phyloP scores from a whole-genome alignment of 2,888 invertebrate species.

The Rhamnusium bicolor region DNA sequence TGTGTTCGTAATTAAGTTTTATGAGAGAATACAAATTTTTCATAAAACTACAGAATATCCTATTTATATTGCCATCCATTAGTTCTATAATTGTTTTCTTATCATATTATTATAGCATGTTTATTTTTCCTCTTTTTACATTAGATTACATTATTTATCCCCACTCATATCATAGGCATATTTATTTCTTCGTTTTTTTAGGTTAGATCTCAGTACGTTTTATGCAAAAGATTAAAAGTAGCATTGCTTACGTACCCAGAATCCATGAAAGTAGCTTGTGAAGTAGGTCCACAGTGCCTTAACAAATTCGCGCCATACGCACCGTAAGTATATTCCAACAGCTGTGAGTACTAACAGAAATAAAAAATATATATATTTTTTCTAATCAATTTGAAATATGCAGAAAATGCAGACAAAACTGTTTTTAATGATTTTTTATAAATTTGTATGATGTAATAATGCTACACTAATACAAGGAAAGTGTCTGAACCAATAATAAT shows the following conservation, averaged over 20 bases:
- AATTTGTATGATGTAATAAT: too few species aligned
- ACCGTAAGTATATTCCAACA: conserved; percentile 64
- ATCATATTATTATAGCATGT: not conserved
- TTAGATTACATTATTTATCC: conserved; percentile 6
- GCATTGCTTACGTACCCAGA: conserved; percentile 89
- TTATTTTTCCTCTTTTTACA: not conserved
- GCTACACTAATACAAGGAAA: too few species aligned
- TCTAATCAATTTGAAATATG: not conserved
- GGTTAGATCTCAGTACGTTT: conserved; percentile 75
- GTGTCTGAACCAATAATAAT: too few species aligned
- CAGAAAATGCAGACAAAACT: too few species aligned
- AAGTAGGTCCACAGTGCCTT: conserved; percentile 80
- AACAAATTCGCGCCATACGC: conserved; percentile 74
- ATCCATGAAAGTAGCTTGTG: conserved; percentile 85
- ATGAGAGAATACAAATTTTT: not conserved
- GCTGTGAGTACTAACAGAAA: not conserved
- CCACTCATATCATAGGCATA: not conserved
- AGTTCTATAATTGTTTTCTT: too few species aligned
- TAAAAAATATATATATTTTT: conserved; percentile 10
- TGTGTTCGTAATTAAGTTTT: too few species aligned
- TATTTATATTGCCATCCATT: not conserved
- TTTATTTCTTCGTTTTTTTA: conserved; percentile 54
- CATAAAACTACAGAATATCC: not conserved
- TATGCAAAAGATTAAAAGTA: conserved; percentile 79
- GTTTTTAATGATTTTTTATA: too few species aligned